Evolutionary conservation across 2,113 vertebrate genomes (phyloP), one percentile per base, ranked within the genome.

Genomic region (Collichthys lucidus): DNA sequence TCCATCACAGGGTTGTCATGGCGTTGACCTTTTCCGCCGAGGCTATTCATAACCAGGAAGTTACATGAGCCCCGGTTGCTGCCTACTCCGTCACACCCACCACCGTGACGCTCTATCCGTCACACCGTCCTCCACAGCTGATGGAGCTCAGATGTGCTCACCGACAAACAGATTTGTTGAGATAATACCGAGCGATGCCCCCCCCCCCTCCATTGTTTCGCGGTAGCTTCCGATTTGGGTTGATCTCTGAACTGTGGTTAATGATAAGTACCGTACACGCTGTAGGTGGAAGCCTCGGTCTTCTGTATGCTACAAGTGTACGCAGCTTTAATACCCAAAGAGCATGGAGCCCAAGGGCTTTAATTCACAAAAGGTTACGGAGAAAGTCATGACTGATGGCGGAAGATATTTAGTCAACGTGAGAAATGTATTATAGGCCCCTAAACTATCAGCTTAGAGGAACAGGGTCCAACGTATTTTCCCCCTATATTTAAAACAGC

Each of bases 1-100:
- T 96, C 95, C 93, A 95, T 96, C 94, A 95, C 92, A 62, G 82
- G 84, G 92, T 95, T 96, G 95, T 95, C 95, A 95, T 95, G 93
- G 85, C 78, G 55, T 84, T 96, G 95, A 96, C 95, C 95, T 95
- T 96, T 40, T 95, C 92, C 77, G 85, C 89, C 68, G 92, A 88
- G 92, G 71, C 93, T 92, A 96, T 96, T 95, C 94, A 95, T 95
- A 95, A 95, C 93, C 94, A 94, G 91, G 94, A 94, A 95, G 93
- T 95, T 94, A 92, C 94, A 93, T 91, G 90, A 91, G 92, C 92
- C 61, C 61, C 82, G 83, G 86, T 88, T 85, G 74, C 86, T 91
- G 90, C 91, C 78, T 93, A 82, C 91, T 94, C 91, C 53, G 87
- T 88, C 93, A 91, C 91, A 91, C 87, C 83, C 85, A 87, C 86